phyloP scores from a whole-genome alignment of 2,888 invertebrate genomes.

The Odontocolon sp. region DNA sequence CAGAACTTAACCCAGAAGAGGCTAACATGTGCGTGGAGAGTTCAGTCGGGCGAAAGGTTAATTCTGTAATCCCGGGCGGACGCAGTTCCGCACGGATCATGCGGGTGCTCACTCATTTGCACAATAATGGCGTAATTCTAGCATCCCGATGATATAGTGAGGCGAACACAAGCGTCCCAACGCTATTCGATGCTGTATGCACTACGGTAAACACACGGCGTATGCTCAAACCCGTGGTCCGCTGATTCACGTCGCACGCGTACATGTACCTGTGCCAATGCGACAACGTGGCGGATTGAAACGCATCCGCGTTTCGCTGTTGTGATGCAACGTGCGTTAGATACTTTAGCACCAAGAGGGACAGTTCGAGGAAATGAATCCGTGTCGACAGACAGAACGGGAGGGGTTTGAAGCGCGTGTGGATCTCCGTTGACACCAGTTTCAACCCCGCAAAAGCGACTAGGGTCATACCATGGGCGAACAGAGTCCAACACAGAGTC shows the following conservation, averaged over 20 bases:
- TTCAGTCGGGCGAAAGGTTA: slow-evolving; percentile 62
- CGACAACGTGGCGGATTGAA: background rate
- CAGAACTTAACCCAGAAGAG: background rate
- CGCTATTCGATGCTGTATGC: slow-evolving; percentile 49
- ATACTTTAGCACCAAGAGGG: slow-evolving; percentile 2
- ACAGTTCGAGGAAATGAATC: slow-evolving; percentile 60
- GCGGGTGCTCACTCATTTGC: slow-evolving; percentile 74
- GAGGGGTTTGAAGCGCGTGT: background rate
- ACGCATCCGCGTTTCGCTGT: background rate
- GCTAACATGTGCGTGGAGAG: slow-evolving; percentile 36
- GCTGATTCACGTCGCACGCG: slow-evolving; percentile 5
- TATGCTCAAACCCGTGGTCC: slow-evolving; percentile 5
- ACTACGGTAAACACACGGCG: slow-evolving; percentile 62
- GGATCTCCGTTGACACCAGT: background rate
- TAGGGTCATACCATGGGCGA: background rate
- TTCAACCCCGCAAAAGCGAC: background rate
- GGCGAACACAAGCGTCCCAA: slow-evolving; percentile 57
- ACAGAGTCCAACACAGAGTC: slow-evolving; percentile 1
- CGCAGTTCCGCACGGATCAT: slow-evolving; percentile 68
- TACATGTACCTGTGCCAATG: background rate
- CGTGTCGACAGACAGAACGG: slow-evolving; percentile 43
- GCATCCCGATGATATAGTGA: slow-evolving; percentile 68
- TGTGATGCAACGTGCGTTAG: slow-evolving; percentile 6
- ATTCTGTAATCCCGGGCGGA: slow-evolving; percentile 68
- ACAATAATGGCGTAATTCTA: slow-evolving; percentile 77